Evolutionary conservation across 2,797 vertebrate species (phyloP).

Genomic region (Cetoscarus ocellatus): DNA sequence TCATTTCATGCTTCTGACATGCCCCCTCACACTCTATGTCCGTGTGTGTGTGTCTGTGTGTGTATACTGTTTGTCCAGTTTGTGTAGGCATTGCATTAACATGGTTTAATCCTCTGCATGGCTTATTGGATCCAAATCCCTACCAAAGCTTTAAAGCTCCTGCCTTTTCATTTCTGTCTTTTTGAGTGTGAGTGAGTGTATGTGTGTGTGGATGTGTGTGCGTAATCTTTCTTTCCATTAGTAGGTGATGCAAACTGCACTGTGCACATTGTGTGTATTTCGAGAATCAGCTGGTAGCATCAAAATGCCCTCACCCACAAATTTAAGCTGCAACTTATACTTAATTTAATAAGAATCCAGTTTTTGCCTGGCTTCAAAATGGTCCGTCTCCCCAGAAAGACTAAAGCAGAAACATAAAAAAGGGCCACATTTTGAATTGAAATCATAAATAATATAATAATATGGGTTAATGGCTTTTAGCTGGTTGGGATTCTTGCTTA

Average conservation of each 20-base stretch:
- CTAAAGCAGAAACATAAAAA: too few species aligned
- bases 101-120: constrained; percentile 80
- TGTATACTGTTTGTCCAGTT: constrained; percentile 54
- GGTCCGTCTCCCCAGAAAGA: background rate
- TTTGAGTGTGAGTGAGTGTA: background rate
- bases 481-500: too few species aligned
- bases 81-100: constrained; percentile 82
- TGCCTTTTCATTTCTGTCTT: constrained; percentile 75
- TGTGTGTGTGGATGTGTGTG: constrained; percentile 3
- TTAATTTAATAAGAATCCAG: background rate
- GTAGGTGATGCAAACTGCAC: constrained; percentile 8
- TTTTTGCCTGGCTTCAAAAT: background rate
- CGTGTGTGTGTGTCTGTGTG: constrained; percentile 19
- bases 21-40: constrained; percentile 8
- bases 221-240: constrained; percentile 27
- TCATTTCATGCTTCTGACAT: constrained; percentile 34
- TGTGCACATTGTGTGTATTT: background rate
- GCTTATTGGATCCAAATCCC: constrained; percentile 85
- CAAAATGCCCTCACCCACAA: background rate
- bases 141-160: constrained; percentile 81
- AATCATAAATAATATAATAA: too few species aligned
- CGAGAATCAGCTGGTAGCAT: constrained; percentile 8
- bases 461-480: too few species aligned
- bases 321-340: background rate
- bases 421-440: too few species aligned